Percentiles rank a stretch among this genome's conserved stretches.
Evolutionary conservation across 2,113 vertebrate species (phyloP).

Genomic region (Gallinago paraguaiae): DNA sequence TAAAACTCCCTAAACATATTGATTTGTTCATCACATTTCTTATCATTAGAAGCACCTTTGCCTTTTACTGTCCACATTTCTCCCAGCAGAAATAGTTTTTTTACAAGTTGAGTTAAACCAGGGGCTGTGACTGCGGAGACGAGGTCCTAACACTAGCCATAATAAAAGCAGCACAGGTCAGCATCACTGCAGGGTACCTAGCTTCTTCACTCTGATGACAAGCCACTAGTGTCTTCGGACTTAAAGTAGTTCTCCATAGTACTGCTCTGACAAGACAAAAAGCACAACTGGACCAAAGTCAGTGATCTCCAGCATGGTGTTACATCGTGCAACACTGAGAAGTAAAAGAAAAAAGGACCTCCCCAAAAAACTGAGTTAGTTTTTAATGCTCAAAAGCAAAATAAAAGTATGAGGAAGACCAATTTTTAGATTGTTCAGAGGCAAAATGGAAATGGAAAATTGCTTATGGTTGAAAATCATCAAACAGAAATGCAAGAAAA

Average conservation of each 20-base stretch:
- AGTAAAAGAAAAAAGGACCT: neutral
- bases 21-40: neutral
- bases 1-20: neutral
- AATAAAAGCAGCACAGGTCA: rapidly evolving
- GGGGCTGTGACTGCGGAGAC: too few species aligned
- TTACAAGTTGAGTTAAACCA: neutral
- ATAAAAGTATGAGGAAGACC: neutral
- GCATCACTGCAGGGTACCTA: neutral
- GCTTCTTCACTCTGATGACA: neutral
- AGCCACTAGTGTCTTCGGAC: neutral
- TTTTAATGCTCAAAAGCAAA: neutral
- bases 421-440: neutral
- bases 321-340: neutral
- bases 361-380: rapidly evolving
- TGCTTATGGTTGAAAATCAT: neutral
- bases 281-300: neutral
- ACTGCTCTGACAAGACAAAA: neutral
- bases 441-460: neutral
- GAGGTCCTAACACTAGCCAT: rapidly evolving
- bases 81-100: neutral
- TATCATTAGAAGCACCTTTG: neutral
- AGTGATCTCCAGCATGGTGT: neutral
- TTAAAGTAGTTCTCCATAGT: neutral
- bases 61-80: neutral
- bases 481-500: neutral